Conservation (phyloP, 1,140 invertebrate species). For the Onthophagus taurus region DNA sequence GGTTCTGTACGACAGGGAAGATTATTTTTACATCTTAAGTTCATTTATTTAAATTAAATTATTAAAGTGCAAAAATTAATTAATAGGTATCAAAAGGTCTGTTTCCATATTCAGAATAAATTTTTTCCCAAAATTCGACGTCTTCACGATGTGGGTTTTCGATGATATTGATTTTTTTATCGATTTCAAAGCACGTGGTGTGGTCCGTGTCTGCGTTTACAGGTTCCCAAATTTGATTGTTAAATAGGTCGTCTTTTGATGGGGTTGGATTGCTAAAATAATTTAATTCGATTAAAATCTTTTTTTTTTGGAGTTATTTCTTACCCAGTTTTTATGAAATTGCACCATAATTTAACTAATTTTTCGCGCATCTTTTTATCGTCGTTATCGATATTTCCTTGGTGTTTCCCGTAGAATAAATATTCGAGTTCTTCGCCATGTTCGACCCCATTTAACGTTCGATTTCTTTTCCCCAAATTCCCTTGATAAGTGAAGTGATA, state of each 20-base stretch:
- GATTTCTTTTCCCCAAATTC: slow-evolving; percentile 9
- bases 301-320: neutral
- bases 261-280: slow-evolving; percentile 14
- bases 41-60: too few species aligned
- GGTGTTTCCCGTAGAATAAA: slow-evolving; percentile 10
- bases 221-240: slow-evolving; percentile 14
- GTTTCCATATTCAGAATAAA: slow-evolving; percentile 10
- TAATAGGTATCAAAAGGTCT: slow-evolving; percentile 15
- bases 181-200: slow-evolving; percentile 9
- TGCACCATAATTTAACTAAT: slow-evolving; percentile 21
- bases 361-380: neutral
- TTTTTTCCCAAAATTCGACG: slow-evolving; percentile 11
- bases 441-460: slow-evolving; percentile 15
- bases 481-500: slow-evolving; percentile 25
- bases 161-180: neutral
- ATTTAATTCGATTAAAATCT: neutral
- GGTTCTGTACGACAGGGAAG: too few species aligned
- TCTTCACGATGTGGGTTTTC: slow-evolving; percentile 2
- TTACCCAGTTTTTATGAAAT: slow-evolving; percentile 18
- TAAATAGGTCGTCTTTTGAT: neutral
- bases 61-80: too few species aligned
- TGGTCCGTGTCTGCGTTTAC: neutral
- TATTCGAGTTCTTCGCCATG: slow-evolving; percentile 26
- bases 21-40: neutral
- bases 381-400: neutral